phyloP scores from a whole-genome alignment of 2,797 vertebrate species.

The Enteromius mattozi region DNA sequence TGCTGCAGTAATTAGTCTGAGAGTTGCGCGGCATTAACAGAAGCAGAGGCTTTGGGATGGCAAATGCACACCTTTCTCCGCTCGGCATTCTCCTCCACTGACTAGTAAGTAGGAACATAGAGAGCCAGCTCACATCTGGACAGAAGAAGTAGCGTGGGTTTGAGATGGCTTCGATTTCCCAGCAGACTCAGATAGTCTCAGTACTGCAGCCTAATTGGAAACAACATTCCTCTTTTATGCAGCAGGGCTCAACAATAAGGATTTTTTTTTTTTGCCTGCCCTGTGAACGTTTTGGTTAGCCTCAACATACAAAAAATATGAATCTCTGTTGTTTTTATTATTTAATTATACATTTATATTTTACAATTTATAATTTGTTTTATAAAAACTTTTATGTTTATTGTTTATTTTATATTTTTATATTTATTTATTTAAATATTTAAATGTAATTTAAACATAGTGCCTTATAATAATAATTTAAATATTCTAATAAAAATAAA shows the following conservation, averaged over 20 bases:
- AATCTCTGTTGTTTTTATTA: background rate
- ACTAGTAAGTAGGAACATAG: conserved; percentile 34
- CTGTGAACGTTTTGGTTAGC: background rate
- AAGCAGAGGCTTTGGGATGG: conserved; percentile 49
- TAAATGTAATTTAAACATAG: background rate
- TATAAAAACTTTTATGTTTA: background rate
- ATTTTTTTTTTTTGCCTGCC: background rate
- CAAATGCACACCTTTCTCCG: conserved; percentile 50
- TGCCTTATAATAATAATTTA: background rate
- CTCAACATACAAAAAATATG: background rate
- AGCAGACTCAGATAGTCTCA: conserved; percentile 21
- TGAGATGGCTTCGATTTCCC: conserved; percentile 41
- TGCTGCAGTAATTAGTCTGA: conserved; percentile 76
- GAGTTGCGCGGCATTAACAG: conserved; percentile 64
- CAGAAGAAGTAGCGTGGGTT: conserved; percentile 2
- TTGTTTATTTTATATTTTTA: background rate
- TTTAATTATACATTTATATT: background rate
- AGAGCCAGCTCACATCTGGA: conserved; percentile 4
- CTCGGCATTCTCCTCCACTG: conserved; percentile 27
- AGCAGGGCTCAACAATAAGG: background rate
- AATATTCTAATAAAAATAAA: background rate
- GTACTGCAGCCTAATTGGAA: conserved; percentile 55
- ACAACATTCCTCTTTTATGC: conserved; percentile 45
- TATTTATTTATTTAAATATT: background rate
- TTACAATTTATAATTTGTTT: background rate